Conservation (phyloP, 2,113 vertebrate species). For the Chlamydotis undulata region DNA sequence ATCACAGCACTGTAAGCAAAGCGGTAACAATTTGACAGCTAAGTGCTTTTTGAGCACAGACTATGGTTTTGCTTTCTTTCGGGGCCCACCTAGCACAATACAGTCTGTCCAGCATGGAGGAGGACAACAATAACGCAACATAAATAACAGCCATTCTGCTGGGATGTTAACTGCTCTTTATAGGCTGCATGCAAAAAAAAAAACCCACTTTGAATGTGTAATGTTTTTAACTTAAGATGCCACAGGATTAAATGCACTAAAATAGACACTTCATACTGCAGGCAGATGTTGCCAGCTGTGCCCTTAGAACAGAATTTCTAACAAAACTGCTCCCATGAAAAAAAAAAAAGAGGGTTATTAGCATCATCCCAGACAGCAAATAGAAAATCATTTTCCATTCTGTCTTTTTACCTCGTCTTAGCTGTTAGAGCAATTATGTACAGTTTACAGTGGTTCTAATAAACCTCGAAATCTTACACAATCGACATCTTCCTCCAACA, state of each 20-base stretch:
- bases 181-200: background rate
- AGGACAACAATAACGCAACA: background rate
- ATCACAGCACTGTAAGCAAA: background rate
- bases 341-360: background rate
- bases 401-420: background rate
- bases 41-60: background rate
- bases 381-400: background rate
- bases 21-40: background rate
- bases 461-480: background rate
- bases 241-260: background rate
- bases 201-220: background rate
- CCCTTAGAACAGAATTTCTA: background rate
- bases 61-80: background rate
- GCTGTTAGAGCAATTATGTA: background rate
- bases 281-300: slow-evolving; percentile 24
- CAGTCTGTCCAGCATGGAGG: background rate
- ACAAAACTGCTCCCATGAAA: background rate
- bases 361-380: background rate
- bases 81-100: background rate
- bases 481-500: background rate
- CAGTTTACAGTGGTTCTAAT: background rate
- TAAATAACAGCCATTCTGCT: background rate
- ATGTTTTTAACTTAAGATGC: background rate
- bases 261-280: background rate
- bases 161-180: background rate